A percentile compares a stretch with the other conserved stretches of the same genome.
These are phyloP conservation scores for Schizopygopsis malacanthus DNA, from an alignment of 2,797 vertebrate genomes.

Conservation along the genomic window DNA sequence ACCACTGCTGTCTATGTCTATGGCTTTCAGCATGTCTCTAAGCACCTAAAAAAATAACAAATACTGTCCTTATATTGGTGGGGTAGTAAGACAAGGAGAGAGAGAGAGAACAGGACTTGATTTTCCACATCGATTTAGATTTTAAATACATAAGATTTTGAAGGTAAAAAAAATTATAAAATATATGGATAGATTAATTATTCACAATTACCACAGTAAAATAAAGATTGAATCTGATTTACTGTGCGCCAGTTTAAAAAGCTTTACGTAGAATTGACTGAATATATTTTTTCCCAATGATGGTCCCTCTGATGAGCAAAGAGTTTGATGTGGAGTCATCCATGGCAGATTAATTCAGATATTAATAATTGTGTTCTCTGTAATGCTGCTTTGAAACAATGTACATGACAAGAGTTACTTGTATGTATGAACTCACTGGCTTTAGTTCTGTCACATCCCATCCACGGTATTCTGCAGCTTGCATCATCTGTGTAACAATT, in stretches of 20 bases:
- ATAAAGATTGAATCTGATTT: neutral
- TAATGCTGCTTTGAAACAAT: neutral
- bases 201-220: neutral
- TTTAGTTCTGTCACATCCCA: slow-evolving; percentile 92
- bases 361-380: neutral
- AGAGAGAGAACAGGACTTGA: neutral
- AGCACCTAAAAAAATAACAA: slow-evolving; percentile 78
- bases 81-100: neutral
- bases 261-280: neutral
- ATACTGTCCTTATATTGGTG: neutral
- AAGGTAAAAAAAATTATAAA: neutral
- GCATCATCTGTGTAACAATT: slow-evolving; percentile 92
- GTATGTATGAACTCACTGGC: slow-evolving; percentile 75
- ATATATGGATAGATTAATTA: neutral
- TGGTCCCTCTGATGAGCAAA: neutral
- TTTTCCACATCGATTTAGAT: neutral
- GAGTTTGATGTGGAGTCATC: neutral
- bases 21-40: slow-evolving; percentile 91
- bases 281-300: neutral
- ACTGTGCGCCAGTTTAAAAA: neutral
- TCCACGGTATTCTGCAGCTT: slow-evolving; percentile 89
- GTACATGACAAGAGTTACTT: neutral
- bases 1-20: slow-evolving; percentile 86
- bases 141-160: neutral
- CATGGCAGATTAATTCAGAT: neutral